phyloP scores from a whole-genome alignment of 2,113 vertebrate genomes.

The Myocastor coypus region DNA sequence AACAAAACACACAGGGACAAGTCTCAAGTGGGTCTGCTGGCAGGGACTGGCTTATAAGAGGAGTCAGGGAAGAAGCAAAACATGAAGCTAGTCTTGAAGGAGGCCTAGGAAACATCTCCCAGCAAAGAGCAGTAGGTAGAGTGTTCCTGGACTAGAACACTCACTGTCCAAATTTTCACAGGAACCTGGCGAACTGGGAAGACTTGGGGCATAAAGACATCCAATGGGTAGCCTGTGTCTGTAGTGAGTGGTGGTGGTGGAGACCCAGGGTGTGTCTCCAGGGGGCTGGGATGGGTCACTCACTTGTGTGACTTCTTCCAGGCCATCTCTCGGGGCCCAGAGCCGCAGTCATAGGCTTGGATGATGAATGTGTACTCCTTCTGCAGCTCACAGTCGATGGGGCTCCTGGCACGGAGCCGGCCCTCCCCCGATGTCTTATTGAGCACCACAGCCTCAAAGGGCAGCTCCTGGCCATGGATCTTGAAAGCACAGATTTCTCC shows the following conservation, averaged over 20 bases:
- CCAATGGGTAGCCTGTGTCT: not conserved
- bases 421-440: constrained; percentile 98
- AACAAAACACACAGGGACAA: not conserved
- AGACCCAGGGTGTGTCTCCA: not conserved
- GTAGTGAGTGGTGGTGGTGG: not conserved
- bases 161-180: not conserved
- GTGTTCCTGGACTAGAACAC: not conserved
- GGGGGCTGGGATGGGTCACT: constrained; percentile 78
- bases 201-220: no score
- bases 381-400: constrained; percentile 96
- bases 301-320: constrained; percentile 99
- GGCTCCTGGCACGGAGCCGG: constrained; percentile 91
- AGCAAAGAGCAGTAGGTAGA: not conserved
- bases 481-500: constrained; percentile 99
- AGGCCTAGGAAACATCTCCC: not conserved
- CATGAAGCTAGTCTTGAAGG: not conserved
- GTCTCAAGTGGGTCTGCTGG: not conserved
- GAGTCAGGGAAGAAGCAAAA: not conserved
- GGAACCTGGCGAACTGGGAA: not conserved
- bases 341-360: constrained; percentile 97
- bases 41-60: not conserved
- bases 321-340: constrained; percentile 90
- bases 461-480: constrained; percentile 95
- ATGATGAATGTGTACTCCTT: constrained; percentile 99
- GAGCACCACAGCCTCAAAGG: constrained; percentile 96